Evolutionary conservation across 1,140 invertebrate genomes (phyloP), one percentile per base, ranked within the genome.

Genomic region (Condylostylus longicornis): DNA sequence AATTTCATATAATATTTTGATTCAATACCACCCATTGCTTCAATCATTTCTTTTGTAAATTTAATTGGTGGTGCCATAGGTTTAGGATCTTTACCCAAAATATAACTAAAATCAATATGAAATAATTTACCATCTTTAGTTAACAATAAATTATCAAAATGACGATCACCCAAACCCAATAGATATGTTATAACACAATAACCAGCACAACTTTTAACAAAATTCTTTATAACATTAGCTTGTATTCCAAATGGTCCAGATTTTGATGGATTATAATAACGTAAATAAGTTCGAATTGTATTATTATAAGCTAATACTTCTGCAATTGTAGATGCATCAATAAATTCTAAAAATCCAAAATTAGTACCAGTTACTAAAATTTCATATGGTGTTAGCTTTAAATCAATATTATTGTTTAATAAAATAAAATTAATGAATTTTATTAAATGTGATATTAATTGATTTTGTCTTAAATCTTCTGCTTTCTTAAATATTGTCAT

Each of bases 31-130:
- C 95, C 95, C 94, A 99, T 98, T 0, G 85, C 93, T 54, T 98
- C 94, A 2, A 98, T 88, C 94, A 99, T 98, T 70, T 98, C 95
- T 57, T 86, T 88, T 56, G 85, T 96, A 1, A 99, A 68, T 65
- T 97, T 98, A 91, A 99, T 98, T 4, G 94, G 90, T 7, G 94
- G 90, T 4, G 94, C 93, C 53, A 98, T 71, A 5, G 90, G 91
- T 62, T 99, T 99, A 2, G 96, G 95, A 67, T 99, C 96, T 37
- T 94, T 71, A 5, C 95, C 95, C 20, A 98, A 67, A 53, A 99
- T 98, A 54, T 94, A 99, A 2, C 95, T 95, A 66, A 99, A 99
- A 67, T 99, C 96, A 44, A 99, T 95, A 61, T 99, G 96, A 61
- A 99, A 98, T 17, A 98, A 65, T 53, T 89, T 87, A 1, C 94